Evolutionary conservation across 2,888 invertebrate species (phyloP), one percentile per base, ranked within the genome.

Genomic region (Aspidiotus rigidus): DNA sequence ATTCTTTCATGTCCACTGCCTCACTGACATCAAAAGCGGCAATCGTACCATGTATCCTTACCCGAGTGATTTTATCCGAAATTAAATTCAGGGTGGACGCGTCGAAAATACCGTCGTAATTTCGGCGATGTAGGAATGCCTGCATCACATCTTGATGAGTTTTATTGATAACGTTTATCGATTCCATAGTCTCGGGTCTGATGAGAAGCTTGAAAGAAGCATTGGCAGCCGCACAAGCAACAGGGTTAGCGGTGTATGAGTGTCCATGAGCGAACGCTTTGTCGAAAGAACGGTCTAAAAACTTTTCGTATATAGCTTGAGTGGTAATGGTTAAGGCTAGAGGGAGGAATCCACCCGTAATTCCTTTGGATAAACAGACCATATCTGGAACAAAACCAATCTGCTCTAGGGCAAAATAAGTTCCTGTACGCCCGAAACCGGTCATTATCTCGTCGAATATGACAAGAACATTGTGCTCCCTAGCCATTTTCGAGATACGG

Each of bases 191-290:
- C 16, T 56, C 44, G 9, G 1, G 7, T 17, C 44, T n/a, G 0
- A 54, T 62, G 40, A 71, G 57, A 16, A 71, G 57, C 16, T 66
- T 55, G 7, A 71, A 53, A 2, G 66, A 66, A 3, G 69, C 69
- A 8, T 60, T 53, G 6, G 69, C 71, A 16, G 66, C 71, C 16
- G 71, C 69, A 57, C 71, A 71, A 39, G 56, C 63, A 11, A 71
- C 10, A 7, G 71, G 60, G 59, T 71, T 71, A 9, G 63, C 71
- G 7, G 66, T 71, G 42, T 66, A 71, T 40, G 71, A 66, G 40
- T 66, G 71, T 6, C 71, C 71, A 40, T 71, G 71, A 60, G 54
- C 41, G 44, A 71, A 71, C 40, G 66, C 54, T 53, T 62, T 67
- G 56, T 69, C 69, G 13, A 54, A 28, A 16, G 7, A 54, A 11